Base-by-base conservation (phyloP, 2,888 invertebrate species). In the Crocallis elinguaria region DNA sequence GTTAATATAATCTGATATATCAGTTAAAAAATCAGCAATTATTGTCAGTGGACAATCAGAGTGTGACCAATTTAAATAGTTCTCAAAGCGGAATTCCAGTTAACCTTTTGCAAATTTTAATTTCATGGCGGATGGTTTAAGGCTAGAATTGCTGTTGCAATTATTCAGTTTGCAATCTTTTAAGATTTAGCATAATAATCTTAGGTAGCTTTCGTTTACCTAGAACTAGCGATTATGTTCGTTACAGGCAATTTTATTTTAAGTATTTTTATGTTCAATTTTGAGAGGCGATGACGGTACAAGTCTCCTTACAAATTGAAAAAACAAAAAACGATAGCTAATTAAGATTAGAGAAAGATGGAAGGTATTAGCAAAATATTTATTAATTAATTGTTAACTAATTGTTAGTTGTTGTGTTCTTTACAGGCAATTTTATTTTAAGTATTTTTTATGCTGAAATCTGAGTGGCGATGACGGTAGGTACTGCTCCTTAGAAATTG, bases 71-170 rank as follows among this genome's bases (percentile, higher is more conserved):
- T 69, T 66, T 64, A 62, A 61, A 65, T 46, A 48, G 58, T 63
- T 61, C 60, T 42, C 51, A 48, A 35, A 54, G 48, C 21, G 38
- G 49, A 50, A 48, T 63, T 33, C 30, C 30, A 51, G 53, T 39
- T 51, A 56, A 49, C 57, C 49, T 54, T 63, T 57, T 41, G 48
- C 46, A 41, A 49, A 70, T 67, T 72, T 73, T 73, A 73, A 77
- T 77, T 77, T 77, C 78, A 77, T 73, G 76, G 67, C 50, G 59
- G 62, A 59, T 62, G 63, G 49, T 49, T 62, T 45, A 48, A 51
- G 51, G 27, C 44, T 51, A 54, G 58, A 54, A 65, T 62, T 60
- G 52, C 19, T 52, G 37, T 60, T 48, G 60, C 30, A 60, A 57
- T 48, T 46, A 36, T 42, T 39, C 4, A 35, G 39, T 27, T 50